Base-by-base conservation (phyloP, 1,140 invertebrate species). In the Phymastichus coffea region DNA sequence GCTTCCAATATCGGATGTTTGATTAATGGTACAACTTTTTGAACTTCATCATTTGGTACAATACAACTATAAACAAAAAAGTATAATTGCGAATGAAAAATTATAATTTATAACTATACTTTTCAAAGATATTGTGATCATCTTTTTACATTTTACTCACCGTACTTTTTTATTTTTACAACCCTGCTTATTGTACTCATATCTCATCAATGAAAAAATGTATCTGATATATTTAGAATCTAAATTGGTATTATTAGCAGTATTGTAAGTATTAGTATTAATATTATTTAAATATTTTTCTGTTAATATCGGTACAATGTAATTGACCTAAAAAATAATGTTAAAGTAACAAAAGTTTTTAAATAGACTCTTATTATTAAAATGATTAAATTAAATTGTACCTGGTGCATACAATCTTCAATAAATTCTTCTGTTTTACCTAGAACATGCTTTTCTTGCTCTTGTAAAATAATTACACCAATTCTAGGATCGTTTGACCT, bases 331-430 rank as follows among this genome's bases (percentile, higher is more conserved):
- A n/a, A 38, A 44, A 44, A 33, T 15, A 48, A 10, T 38, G 8
- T 15, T 46, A 15, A 61, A 59, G 12, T 60, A 33, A 25, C 0
- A 10, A 19, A 26, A 48, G n/a, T 23, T 49, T 14, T 58, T 14
- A 37, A n/a, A n/a, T 22, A 37, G 8, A 57, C 4, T 14, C 14
- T n/a, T 30, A 47, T 40, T 40, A 60, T 44, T 33, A 33, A 35
- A 25, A 25, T 38, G 30, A 33, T 40, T 8, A 9, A 43, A 33
- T 41, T 37, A 25, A 47, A 40, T 28, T 63, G n/a, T n/a, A 70
- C 70, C 56, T 75, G 72, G 37, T 66, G 68, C 33, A 76, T 74
- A 60, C 72, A 76, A 57, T 76, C 71, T 15, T 76, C 69, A 47
- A 76, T 63, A 30, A 76, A 76, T 53, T 73, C 69, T 63, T 73